Evolutionary conservation across 1,140 invertebrate species (phyloP).

Genomic region (Capitella teleta): DNA sequence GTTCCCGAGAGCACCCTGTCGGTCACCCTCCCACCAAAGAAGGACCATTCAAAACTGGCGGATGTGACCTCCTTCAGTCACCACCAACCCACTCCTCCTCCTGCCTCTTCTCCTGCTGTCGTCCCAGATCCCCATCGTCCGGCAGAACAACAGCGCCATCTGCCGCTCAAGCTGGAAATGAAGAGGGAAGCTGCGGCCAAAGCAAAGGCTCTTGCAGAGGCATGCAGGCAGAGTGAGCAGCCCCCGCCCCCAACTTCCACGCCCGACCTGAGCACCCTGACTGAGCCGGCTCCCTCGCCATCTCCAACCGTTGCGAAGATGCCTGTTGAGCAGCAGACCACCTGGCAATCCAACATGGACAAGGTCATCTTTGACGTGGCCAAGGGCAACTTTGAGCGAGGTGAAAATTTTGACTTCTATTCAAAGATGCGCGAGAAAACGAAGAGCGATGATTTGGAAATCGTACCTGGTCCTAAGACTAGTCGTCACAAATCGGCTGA

Average conservation of each 20-base stretch:
- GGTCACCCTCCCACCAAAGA: background rate
- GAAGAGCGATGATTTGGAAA: no score
- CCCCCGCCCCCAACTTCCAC: background rate
- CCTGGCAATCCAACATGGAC: slow-evolving; percentile 17
- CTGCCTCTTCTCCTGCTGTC: background rate
- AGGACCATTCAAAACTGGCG: no score
- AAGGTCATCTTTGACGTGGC: slow-evolving; percentile 34
- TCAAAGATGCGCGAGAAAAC: background rate
- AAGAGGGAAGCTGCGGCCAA: background rate
- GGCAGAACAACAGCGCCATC: background rate
- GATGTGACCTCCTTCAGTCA: no score
- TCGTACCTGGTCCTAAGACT: no score
- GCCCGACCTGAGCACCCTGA: no score
- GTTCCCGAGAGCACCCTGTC: background rate
- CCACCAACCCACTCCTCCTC: no score
- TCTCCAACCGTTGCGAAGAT: background rate
- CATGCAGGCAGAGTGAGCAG: background rate
- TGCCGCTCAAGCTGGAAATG: slow-evolving; percentile 8
- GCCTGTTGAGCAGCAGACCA: background rate
- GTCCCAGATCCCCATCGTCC: background rate
- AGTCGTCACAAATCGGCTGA: no score
- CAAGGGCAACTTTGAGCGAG: slow-evolving; percentile 30
- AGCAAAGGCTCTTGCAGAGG: background rate
- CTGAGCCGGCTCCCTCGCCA: background rate
- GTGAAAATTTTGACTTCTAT: slow-evolving; percentile 7